Base-by-base conservation (phyloP, 2,113 vertebrate genomes). In the Myiozetetes cayanensis region DNA sequence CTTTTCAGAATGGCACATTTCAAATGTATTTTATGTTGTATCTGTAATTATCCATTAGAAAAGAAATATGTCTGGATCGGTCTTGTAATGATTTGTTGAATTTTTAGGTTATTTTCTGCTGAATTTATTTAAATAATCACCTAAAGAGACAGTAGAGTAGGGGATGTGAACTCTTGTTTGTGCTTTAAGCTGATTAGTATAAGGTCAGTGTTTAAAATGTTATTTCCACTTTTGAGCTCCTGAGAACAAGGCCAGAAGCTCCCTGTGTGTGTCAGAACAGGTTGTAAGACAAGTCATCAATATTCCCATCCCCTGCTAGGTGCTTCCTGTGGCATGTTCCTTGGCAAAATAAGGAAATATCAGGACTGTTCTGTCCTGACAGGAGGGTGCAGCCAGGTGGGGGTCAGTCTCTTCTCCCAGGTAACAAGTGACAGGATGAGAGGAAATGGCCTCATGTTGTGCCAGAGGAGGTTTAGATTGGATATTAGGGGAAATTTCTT, bases 381-480 rank as follows among this genome's bases (percentile, higher is more conserved):
- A 62, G 78, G 28, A 35, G 41, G 22, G 25, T 49, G 17, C 25
- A 65, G 10, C 30, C 25, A 10, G 24, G 18, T 35, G 35, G 6
- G 17, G n/a, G 24, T 75, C 1, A 0, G 24, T 10, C 6, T 43
- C 39, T 15, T 55, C 30, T 41, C n/a, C 28, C 62, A 15, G 3
- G 30, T n/a, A 19, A 27, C 31, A 47, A 53, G 20, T 35, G 62
- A 10, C n/a, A 55, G 46, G n/a, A 61, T 9, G 30, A 27, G 39
- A 70, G n/a, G 21, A 43, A 76, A 43, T 4, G 18, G 47, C 55
- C 55, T 63, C 55, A 12, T 3, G 17, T 23, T 62, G 41, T 76
- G 47, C 67, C 79, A 70, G 31, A 31, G 25, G 11, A 56, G 27
- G 41, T 63, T 43, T 43, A 37, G 24, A 24, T 31, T 55, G 25